These are phyloP conservation scores for Origma solitaria DNA, from an alignment of 2,113 vertebrate species.

Conservation along the genomic window DNA sequence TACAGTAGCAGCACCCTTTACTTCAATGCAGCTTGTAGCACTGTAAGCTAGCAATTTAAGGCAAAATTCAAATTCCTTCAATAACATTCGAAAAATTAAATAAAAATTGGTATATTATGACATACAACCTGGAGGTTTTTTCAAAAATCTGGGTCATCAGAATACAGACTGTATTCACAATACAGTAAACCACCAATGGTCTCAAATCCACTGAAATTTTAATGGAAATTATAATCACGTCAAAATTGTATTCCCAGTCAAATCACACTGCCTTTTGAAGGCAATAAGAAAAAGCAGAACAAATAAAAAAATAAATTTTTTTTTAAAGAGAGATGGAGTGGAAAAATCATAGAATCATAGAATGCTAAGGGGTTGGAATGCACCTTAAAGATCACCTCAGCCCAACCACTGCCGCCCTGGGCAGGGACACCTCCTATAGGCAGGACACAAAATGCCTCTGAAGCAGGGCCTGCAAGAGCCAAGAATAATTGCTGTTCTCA, in stretches of 20 bases:
- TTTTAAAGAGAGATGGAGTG: neutral
- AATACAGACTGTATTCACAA: neutral
- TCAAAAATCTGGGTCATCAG: neutral
- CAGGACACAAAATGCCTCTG: neutral
- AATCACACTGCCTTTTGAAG: neutral
- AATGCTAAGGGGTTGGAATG: neutral
- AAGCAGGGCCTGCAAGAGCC: neutral
- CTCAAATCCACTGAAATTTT: neutral
- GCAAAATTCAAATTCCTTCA: neutral
- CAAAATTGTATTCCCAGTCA: neutral
- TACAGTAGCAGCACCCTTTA: neutral
- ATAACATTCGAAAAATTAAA: neutral
- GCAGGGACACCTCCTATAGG: neutral
- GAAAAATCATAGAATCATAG: neutral
- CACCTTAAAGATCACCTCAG: neutral
- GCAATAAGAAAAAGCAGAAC: neutral
- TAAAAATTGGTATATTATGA: neutral
- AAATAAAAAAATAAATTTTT: neutral
- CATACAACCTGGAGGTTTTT: neutral
- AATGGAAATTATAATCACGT: neutral
- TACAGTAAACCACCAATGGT: neutral
- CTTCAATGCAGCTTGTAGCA: neutral
- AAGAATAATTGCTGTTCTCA: neutral
- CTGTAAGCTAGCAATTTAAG: neutral
- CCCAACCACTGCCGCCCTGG: neutral